Base-by-base conservation (phyloP, 2,113 vertebrate species). In the Etheostoma cragini region DNA sequence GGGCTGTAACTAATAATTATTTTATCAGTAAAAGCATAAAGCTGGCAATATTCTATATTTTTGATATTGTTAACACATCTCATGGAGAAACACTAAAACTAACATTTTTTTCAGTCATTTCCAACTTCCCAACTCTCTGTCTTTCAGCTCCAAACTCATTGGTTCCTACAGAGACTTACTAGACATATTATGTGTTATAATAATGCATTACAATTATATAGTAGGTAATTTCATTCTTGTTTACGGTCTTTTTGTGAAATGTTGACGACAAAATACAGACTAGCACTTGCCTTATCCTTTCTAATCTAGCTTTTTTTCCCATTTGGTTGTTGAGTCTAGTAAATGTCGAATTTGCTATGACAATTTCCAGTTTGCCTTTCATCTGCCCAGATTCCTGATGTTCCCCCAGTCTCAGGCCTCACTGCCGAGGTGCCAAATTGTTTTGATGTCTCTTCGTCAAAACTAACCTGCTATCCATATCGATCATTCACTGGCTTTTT, bases 361-460 rank as follows among this genome's bases (percentile, higher is more conserved):
- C 38, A 42, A 2, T 42, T 10, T 42, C 38, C 10, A 42, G 38
- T 42, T 11, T 11, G 13, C 15, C 15, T 45, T 57, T 42, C n/a
- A 45, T 57, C 19, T 5, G 15, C 11, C 49, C 15, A n/a, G n/a
- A 24, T 45, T 75, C 16, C 7, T 3, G 0, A 16, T n/a, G 2
- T 22, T 52, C n/a, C 60, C 11, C 6, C 16, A 11, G 64, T 75
- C 3, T 30, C 24, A n/a, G 7, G 30, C 49, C n/a, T 56, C 50
- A 33, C 12, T n/a, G 38, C 12, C 1, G 13, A 26, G n/a, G 17
- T 30, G 7, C 8, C 19, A 74, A 49, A 90, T 95, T 94, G 95
- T 96, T 94, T 84, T 93, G 93, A 96, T 95, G 87, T 92, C 90
- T 94, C 94, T 69, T 90, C 90, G 89, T 77, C 93, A 90, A 71